phyloP scores from a whole-genome alignment of 37 sponge, comb jelly and placozoan genomes.

The Bolinopsis microptera region DNA sequence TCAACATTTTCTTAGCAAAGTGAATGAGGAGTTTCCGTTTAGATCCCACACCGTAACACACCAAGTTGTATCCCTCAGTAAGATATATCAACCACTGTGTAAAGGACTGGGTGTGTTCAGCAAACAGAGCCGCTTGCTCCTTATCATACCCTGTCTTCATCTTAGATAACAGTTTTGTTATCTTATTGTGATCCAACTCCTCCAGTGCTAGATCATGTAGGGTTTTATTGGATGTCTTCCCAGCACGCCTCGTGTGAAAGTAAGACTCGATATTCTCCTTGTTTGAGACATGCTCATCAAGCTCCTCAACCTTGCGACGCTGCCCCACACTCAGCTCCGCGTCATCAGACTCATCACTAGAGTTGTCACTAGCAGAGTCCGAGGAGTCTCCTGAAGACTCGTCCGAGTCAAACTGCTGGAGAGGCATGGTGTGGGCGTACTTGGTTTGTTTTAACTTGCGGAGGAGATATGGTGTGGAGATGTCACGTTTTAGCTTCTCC shows the following conservation, averaged over 20 bases:
- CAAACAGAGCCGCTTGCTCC: constrained; percentile 49
- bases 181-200: constrained; percentile 59
- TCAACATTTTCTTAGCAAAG: constrained; percentile 73
- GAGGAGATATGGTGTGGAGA: constrained; percentile 41
- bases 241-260: constrained; percentile 3
- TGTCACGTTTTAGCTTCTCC: constrained; percentile 59
- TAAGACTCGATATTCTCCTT: constrained; percentile 65
- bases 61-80: constrained; percentile 78
- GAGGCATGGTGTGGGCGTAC: constrained; percentile 43
- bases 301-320: not conserved
- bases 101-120: constrained; percentile 21
- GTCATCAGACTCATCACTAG: not conserved
- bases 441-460: constrained; percentile 61
- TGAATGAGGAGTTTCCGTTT: constrained; percentile 79
- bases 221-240: constrained; percentile 47
- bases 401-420: constrained; percentile 1
- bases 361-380: not conserved
- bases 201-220: constrained; percentile 56
- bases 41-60: constrained; percentile 93
- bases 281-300: not conserved
- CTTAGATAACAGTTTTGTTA: not conserved
- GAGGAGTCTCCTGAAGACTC: not conserved
- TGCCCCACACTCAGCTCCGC: constrained; percentile 59
- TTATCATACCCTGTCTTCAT: not conserved
- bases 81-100: constrained; percentile 36